Evolutionary conservation across 2,113 vertebrate genomes (phyloP), one percentile per base, ranked within the genome.

Genomic region (Mobula birostris): DNA sequence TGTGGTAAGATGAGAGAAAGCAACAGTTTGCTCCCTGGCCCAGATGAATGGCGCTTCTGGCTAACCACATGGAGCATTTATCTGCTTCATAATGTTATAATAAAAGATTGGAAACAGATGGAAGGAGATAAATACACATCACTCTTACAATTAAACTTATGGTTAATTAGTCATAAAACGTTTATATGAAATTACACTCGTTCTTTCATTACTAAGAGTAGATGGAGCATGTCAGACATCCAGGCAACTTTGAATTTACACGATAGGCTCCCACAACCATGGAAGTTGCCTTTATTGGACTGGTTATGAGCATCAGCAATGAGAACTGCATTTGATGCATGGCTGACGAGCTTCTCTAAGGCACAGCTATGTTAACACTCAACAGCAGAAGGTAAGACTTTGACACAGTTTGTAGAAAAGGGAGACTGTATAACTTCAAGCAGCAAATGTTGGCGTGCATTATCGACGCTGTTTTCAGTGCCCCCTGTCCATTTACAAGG

Each of bases 71-170:
- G 27, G 11, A 27, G 12, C 63, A 11, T 29, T 63, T 63, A 9
- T 88, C 8, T 66, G 32, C 29, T 70, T 87, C 24, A 70, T 70
- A 70, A 92, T 11, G 17, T 70, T n/a, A 40, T 72, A 36, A 15
- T 92, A 70, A 92, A 72, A 70, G n/a, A 72, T 70, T 24, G 88
- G 66, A 29, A 92, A 92, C 88, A 92, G 88, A 92, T 92, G 88
- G 88, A 36, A 72, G n/a, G 17, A 32, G 48, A 1, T 92, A 70
- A 92, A 40, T 92, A 92, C 70, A 40, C 32, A 92, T 92, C 88
- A 92, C 70, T 40, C 63, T 40, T 92, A 92, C 66, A 92, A 92
- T 92, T 92, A 92, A 92, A 92, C 88, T 92, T 68, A 63, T 92
- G 66, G 88, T 92, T 92, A 92, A 92, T 92, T 92, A 92, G 66